A percentile compares a stretch with the other conserved stretches of the same genome.
These are phyloP conservation scores for Notospermus geniculatus DNA, from an alignment of 1,140 invertebrate genomes.

Conservation along the genomic window DNA sequence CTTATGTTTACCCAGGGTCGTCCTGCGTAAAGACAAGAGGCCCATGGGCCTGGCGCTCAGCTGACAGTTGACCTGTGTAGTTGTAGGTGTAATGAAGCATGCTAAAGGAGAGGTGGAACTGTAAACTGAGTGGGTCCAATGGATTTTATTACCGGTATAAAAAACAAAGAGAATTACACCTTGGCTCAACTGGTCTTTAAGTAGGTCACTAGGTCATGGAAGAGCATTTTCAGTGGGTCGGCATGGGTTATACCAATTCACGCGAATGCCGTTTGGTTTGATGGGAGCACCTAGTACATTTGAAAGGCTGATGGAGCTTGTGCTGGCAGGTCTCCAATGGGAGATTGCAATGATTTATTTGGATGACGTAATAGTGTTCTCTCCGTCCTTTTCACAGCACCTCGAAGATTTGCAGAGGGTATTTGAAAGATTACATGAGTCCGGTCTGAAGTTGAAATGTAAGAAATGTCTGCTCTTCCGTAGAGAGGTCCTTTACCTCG, in stretches of 20 bases:
- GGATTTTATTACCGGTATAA: too few relatives aligned
- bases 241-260: constrained; percentile 26
- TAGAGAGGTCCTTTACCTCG: constrained; percentile 21
- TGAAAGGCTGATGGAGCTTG: constrained; percentile 21
- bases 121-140: too few relatives aligned
- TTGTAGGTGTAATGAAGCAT: too few relatives aligned
- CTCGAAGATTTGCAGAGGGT: constrained; percentile 2
- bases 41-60: too few relatives aligned
- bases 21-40: too few relatives aligned
- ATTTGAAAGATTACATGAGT: constrained; percentile 11
- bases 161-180: too few relatives aligned
- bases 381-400: constrained; percentile 6
- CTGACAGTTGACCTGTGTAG: too few relatives aligned
- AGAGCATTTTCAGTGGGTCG: constrained; percentile 28
- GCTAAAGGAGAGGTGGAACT: too few relatives aligned
- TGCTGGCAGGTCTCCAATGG: constrained; percentile 10
- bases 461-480: constrained; percentile 54
- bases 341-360: constrained; percentile 21
- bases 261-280: constrained; percentile 15
- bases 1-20: too few relatives aligned
- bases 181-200: too few relatives aligned
- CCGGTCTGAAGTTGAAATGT: constrained; percentile 51
- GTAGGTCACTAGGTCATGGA: too few relatives aligned
- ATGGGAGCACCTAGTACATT: constrained; percentile 22
- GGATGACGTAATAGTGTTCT: constrained; percentile 15